phyloP scores from a whole-genome alignment of 2,888 invertebrate species.

The Monoplex corrugatus region DNA sequence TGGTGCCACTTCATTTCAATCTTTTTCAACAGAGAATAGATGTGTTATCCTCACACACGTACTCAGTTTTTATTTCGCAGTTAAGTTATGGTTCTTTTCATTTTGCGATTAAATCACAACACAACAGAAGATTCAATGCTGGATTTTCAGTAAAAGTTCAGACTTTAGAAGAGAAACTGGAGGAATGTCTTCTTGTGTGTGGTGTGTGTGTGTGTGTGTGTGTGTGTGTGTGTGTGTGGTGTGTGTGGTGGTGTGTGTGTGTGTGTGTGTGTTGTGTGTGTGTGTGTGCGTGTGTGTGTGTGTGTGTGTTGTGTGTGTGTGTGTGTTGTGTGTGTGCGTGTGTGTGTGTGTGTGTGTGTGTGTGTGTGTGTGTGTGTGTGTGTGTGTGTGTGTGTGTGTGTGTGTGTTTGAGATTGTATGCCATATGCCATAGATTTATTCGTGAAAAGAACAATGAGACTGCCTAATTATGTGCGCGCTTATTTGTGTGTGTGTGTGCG shows the following conservation, averaged over 20 bases:
- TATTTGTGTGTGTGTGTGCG: not conserved
- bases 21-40: too few species aligned
- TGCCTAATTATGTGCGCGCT: not conserved
- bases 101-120: too few species aligned
- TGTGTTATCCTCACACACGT: too few species aligned
- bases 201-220: slow-evolving; percentile 14
- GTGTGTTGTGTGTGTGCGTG: not conserved
- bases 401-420: not conserved
- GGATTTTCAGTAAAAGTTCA: too few species aligned
- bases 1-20: too few species aligned
- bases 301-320: not conserved
- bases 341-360: not conserved
- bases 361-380: not conserved
- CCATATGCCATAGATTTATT: too few species aligned
- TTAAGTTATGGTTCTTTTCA: too few species aligned
- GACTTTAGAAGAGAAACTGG: not conserved
- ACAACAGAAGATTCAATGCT: too few species aligned
- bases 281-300: slow-evolving; percentile 1
- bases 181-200: not conserved
- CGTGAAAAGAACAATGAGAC: not conserved
- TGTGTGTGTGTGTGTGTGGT: slow-evolving; percentile 21
- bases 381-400: slow-evolving; percentile 10
- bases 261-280: not conserved
- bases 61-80: too few species aligned
- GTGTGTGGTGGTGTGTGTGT: not conserved